These are phyloP conservation scores for Drosophila cardini DNA, from an alignment of 1,140 invertebrate genomes.

Conservation along the genomic window DNA sequence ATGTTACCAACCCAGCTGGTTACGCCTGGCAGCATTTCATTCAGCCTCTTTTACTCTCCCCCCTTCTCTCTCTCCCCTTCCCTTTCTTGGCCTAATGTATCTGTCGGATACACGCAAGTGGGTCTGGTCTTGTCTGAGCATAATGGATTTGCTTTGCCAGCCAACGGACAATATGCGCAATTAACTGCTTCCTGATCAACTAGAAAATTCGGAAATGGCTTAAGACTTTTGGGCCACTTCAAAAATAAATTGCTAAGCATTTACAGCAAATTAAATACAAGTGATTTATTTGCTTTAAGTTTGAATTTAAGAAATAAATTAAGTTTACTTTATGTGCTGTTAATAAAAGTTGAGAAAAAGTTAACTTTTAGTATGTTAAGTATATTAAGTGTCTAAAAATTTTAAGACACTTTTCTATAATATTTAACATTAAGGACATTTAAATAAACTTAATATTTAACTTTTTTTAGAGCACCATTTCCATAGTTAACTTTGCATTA, in stretches of 20 bases:
- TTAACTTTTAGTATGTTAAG: no score
- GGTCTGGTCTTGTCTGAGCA: slow-evolving; percentile 27
- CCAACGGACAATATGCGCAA: background rate
- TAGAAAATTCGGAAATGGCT: slow-evolving; percentile 4
- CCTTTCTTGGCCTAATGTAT: slow-evolving; percentile 49
- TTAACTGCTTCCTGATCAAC: slow-evolving; percentile 28
- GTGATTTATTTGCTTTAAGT: no score
- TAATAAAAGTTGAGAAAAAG: no score
- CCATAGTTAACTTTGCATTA: background rate
- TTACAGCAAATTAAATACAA: no score
- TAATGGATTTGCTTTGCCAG: slow-evolving; percentile 20
- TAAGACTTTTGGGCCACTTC: background rate
- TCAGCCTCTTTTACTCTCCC: slow-evolving; percentile 1
- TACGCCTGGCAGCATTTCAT: slow-evolving; percentile 66
- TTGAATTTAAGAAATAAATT: no score
- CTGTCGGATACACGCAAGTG: slow-evolving; percentile 60
- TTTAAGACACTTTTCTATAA: no score
- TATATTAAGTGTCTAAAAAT: no score
- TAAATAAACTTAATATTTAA: no score
- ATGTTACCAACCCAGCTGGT: slow-evolving; percentile 35
- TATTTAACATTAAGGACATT: no score
- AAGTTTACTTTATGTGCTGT: no score
- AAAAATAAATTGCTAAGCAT: background rate
- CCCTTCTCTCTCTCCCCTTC: background rate
- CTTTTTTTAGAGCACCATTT: no score